phyloP scores from a whole-genome alignment of 2,797 vertebrate genomes.

The Falco peregrinus region DNA sequence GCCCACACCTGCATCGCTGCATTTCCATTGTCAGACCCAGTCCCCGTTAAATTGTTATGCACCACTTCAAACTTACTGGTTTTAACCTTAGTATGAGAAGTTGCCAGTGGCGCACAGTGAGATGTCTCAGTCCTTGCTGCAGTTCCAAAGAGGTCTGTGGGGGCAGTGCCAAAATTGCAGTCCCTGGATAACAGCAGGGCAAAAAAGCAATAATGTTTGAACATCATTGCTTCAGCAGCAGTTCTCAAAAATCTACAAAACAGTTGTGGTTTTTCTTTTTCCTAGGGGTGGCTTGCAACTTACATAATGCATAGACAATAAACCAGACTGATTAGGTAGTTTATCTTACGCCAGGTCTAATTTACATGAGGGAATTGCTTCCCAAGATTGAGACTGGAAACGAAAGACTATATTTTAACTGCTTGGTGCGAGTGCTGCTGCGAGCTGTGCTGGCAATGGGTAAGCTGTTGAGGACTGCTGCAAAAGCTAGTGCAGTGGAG shows the following conservation, averaged over 20 bases:
- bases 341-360: constrained; percentile 23
- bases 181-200: background rate
- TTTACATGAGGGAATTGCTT: constrained; percentile 40
- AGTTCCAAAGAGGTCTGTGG: background rate
- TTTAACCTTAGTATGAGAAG: background rate
- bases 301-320: background rate
- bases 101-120: background rate
- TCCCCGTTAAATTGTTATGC: background rate
- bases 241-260: background rate
- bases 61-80: background rate
- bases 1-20: background rate
- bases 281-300: background rate
- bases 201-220: background rate
- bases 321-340: constrained; percentile 28
- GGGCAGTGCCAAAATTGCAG: background rate
- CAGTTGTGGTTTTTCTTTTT: background rate
- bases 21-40: background rate
- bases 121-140: background rate
- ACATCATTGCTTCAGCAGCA: background rate
- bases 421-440: background rate
- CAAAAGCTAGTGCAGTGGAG: constrained; percentile 10
- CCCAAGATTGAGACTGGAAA: background rate
- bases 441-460: constrained; percentile 23
- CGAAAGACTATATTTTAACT: background rate
- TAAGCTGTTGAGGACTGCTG: background rate